These are phyloP conservation scores for Eremophila alpestris DNA, from an alignment of 2,797 vertebrate species.

Conservation along the genomic window DNA sequence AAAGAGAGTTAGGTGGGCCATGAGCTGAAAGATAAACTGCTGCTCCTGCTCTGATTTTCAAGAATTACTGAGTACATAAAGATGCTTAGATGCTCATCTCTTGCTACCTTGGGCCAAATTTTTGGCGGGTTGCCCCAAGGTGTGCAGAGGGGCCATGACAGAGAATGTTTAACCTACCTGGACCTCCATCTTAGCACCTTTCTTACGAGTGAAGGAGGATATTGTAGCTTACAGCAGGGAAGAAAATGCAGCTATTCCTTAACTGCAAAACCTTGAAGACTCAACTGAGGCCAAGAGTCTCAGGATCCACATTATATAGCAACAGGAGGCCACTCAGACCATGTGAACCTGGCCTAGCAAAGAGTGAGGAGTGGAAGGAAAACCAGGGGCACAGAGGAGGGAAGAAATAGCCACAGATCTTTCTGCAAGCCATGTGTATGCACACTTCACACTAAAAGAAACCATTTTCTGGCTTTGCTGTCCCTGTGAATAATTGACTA, in stretches of 20 bases:
- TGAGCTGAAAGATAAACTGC: not conserved
- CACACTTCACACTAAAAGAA: not conserved
- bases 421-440: not conserved
- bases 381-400: not conserved
- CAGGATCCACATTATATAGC: not conserved
- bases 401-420: not conserved
- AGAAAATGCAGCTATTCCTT: not conserved
- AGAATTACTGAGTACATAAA: not conserved
- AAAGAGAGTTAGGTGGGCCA: not conserved
- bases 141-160: fast-evolving
- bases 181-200: not conserved
- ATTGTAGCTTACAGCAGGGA: not conserved
- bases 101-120: not conserved
- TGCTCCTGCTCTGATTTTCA: not conserved
- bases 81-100: not conserved
- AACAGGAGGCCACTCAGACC: not conserved
- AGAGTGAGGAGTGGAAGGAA: not conserved
- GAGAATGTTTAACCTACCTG: not conserved
- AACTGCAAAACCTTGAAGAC: not conserved
- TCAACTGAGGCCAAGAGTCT: not conserved
- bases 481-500: conserved; percentile 15
- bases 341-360: not conserved
- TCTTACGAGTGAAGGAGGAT: not conserved
- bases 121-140: fast-evolving
- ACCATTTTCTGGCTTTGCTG: not conserved